These are phyloP conservation scores for Macquaria ambigua DNA, from an alignment of 2,113 vertebrate species.

Conservation along the genomic window DNA sequence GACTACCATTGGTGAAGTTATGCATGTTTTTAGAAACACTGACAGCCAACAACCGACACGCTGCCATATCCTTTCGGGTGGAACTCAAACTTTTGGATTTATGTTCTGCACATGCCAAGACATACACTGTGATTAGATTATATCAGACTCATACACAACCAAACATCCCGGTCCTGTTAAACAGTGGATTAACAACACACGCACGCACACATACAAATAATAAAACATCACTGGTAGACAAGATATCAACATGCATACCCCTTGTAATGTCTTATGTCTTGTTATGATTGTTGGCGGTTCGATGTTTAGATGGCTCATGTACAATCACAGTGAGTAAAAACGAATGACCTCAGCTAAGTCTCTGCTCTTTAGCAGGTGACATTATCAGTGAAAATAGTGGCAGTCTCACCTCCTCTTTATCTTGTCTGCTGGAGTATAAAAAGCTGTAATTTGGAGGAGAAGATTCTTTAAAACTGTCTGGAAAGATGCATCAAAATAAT, in stretches of 20 bases:
- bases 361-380: not conserved
- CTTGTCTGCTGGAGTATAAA: not conserved
- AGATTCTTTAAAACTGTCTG: not conserved
- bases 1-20: not conserved
- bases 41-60: constrained; percentile 1
- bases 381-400: not conserved
- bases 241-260: not conserved
- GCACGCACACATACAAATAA: not conserved
- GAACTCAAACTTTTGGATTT: constrained; percentile 31
- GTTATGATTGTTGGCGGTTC: not conserved
- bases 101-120: not conserved
- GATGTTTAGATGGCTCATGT: not conserved
- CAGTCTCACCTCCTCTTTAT: not conserved
- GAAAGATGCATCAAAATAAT: no score
- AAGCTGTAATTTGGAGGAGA: not conserved
- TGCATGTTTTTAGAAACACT: not conserved
- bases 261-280: not conserved
- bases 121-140: constrained; percentile 4
- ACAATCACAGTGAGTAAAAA: not conserved
- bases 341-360: not conserved
- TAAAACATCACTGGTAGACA: not conserved
- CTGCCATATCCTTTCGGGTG: constrained; percentile 5
- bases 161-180: not conserved
- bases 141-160: not conserved
- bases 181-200: not conserved